A percentile compares a stretch with the other conserved stretches of the same genome.
Conservation (phyloP, 2,113 vertebrate species). For the Rhynchomys soricoides region DNA sequence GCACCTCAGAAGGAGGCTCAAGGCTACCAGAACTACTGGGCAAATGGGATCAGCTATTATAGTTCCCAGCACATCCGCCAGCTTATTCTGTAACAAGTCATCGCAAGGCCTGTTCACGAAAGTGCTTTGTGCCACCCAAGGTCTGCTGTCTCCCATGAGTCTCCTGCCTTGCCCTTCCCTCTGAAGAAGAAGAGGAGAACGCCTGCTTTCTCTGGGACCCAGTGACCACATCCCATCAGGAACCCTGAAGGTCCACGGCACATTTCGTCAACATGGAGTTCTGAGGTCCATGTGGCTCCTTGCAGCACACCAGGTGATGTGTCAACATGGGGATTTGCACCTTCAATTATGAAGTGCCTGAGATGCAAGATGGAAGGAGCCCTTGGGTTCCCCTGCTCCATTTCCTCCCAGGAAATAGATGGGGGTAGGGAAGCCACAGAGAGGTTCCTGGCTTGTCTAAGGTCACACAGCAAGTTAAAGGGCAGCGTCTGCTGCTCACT, state of each 20-base stretch:
- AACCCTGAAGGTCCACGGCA: background rate
- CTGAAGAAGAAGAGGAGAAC: constrained; percentile 4
- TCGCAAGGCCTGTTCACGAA: background rate
- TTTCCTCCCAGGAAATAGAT: background rate
- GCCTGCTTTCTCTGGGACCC: constrained; percentile 2
- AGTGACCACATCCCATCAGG: background rate
- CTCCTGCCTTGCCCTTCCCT: background rate
- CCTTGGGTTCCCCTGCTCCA: background rate
- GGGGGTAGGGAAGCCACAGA: background rate
- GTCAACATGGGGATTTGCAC: background rate
- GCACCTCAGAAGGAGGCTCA: background rate
- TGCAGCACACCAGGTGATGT: constrained; percentile 3
- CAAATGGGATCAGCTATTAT: background rate
- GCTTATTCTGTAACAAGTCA: background rate
- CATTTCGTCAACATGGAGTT: constrained; percentile 1
- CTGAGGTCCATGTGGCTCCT: constrained; percentile 66
- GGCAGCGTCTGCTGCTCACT: background rate
- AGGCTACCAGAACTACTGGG: background rate
- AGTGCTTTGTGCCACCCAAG: constrained; percentile 47
- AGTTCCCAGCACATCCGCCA: background rate
- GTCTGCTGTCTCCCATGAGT: background rate
- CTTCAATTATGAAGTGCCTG: background rate
- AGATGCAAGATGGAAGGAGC: background rate
- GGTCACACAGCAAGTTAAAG: background rate
- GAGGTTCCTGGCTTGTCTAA: background rate